Evolutionary conservation across 2,888 invertebrate genomes (phyloP).

Genomic region (Autographa gamma): DNA sequence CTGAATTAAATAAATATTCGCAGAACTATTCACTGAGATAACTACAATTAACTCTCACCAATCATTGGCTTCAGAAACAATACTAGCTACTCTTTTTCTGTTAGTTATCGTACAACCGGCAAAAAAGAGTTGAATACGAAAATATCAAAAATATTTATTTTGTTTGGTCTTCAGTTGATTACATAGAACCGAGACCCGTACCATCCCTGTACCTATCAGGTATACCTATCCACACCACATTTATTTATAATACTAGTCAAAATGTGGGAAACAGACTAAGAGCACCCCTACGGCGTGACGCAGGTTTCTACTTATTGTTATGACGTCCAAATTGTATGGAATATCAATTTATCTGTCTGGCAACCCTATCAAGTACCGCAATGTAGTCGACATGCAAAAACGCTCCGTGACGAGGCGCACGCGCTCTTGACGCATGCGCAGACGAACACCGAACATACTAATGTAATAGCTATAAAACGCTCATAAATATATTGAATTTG

Average conservation of each 20-base stretch:
- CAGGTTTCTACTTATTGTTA: neutral
- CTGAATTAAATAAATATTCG: conserved; percentile 23
- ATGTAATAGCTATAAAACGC: neutral
- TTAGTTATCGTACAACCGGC: no score
- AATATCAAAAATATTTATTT: no score
- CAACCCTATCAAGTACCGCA: conserved; percentile 50
- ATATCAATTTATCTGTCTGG: neutral
- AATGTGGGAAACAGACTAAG: neutral
- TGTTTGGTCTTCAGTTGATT: no score
- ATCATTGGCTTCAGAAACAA: conserved; percentile 18
- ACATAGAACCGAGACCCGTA: no score
- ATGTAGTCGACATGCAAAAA: conserved; percentile 47
- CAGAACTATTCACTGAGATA: conserved; percentile 22
- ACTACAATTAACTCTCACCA: conserved; percentile 28
- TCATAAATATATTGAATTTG: neutral
- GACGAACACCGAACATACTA: neutral
- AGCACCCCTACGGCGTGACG: neutral
- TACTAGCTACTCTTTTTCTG: neutral
- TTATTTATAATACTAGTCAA: no score
- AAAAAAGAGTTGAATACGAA: no score
- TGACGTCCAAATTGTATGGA: neutral
- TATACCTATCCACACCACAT: no score
- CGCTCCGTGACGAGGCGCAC: conserved; percentile 39
- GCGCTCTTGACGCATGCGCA: conserved; percentile 27
- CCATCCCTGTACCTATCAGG: no score